Evolutionary conservation across 2,113 vertebrate genomes (phyloP).

Genomic region (Edolisoma coerulescens): DNA sequence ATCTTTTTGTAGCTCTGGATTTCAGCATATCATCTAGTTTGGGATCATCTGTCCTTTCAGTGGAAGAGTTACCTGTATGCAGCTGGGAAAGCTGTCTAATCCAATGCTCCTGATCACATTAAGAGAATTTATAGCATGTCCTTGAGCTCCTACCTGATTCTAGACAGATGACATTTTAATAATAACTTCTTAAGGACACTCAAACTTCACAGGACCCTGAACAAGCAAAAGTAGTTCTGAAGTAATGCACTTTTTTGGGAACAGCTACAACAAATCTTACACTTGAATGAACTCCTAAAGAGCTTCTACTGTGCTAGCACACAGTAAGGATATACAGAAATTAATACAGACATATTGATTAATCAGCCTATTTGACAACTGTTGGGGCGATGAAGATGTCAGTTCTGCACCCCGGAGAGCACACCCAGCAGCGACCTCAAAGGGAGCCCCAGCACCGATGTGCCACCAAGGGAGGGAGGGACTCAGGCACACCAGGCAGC

Average conservation of each 20-base stretch:
- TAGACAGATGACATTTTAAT: background rate
- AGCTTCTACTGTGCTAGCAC: background rate
- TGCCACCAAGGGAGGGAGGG: background rate
- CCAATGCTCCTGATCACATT: background rate
- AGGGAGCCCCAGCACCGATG: accelerated
- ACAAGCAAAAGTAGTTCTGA: background rate
- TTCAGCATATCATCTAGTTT: background rate
- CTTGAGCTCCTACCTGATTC: background rate
- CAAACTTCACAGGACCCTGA: background rate
- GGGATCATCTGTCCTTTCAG: background rate
- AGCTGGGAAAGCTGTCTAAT: background rate
- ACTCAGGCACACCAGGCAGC: accelerated
- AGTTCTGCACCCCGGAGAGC: background rate
- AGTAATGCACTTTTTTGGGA: background rate
- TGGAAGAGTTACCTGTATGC: background rate
- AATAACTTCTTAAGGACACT: background rate
- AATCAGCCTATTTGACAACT: background rate
- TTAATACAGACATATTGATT: background rate
- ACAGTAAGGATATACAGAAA: background rate
- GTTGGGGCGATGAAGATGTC: background rate
- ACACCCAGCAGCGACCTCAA: accelerated
- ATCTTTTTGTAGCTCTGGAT: background rate
- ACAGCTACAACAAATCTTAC: background rate
- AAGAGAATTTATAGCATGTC: background rate
- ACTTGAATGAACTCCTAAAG: background rate